These are phyloP conservation scores for Batillaria attramentaria DNA, from an alignment of 1,140 invertebrate species.

Conservation along the genomic window DNA sequence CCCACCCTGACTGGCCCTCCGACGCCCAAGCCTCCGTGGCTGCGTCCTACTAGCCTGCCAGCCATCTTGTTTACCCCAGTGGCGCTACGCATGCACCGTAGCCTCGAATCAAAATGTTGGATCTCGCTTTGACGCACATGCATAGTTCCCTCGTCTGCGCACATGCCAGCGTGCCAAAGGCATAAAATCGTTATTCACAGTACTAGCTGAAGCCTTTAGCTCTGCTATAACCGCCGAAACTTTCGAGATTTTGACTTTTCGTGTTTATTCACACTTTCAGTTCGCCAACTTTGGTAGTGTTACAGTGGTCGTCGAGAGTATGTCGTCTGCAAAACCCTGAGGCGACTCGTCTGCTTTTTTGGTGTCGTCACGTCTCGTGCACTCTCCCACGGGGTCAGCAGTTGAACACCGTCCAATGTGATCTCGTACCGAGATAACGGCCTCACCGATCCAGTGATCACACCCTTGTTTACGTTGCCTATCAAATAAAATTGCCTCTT, in stretches of 20 bases:
- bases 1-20: constrained; percentile 77
- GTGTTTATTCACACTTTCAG: too few relatives aligned
- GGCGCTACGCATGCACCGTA: constrained; percentile 28
- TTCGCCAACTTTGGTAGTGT: too few relatives aligned
- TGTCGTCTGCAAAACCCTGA: too few relatives aligned
- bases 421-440: too few relatives aligned
- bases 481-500: too few relatives aligned
- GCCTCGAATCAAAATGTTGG: constrained; percentile 26
- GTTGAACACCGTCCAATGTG: too few relatives aligned
- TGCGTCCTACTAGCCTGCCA: constrained; percentile 52
- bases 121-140: constrained; percentile 21
- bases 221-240: background rate
- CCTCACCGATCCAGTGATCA: too few relatives aligned
- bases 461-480: too few relatives aligned
- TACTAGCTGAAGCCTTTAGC: background rate
- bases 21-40: constrained; percentile 42
- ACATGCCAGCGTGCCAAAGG: background rate
- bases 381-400: too few relatives aligned
- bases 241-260: background rate
- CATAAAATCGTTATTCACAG: background rate
- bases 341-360: too few relatives aligned
- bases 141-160: background rate
- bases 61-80: constrained; percentile 64
- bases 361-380: too few relatives aligned
- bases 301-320: too few relatives aligned